phyloP scores from a whole-genome alignment of 2,888 invertebrate genomes.

The Leptinotarsa juncta region DNA sequence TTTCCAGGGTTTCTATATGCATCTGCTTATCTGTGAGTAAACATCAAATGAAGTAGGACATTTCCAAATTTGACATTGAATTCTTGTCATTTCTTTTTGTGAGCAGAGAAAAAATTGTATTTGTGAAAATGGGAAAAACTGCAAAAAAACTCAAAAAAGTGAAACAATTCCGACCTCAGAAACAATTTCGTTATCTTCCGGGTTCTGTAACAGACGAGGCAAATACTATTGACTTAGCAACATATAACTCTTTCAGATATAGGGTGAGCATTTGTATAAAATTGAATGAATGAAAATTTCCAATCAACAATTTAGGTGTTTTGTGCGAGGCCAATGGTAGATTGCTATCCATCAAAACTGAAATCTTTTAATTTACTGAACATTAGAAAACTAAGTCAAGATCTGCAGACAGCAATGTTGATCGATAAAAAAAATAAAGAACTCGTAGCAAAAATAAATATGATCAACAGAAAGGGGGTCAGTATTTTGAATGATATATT shows the following conservation, averaged over 20 bases:
- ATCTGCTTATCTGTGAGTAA: no score
- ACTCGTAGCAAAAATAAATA: slow-evolving; percentile 71
- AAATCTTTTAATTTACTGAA: slow-evolving; percentile 70
- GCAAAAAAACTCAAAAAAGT: not conserved
- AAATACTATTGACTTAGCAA: slow-evolving; percentile 49
- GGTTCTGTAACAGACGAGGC: slow-evolving; percentile 50
- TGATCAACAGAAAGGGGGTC: slow-evolving; percentile 69
- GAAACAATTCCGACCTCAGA: slow-evolving; percentile 24
- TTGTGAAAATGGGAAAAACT: not conserved
- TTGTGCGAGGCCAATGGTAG: slow-evolving; percentile 60
- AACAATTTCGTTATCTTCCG: slow-evolving; percentile 44
- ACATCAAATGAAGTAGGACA: not conserved
- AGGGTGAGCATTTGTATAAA: slow-evolving; percentile 46
- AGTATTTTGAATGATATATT: not conserved
- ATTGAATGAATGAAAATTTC: no score
- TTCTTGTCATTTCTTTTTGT: not conserved
- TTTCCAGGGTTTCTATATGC: no score
- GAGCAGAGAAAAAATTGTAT: not conserved
- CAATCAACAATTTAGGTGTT: slow-evolving; percentile 50
- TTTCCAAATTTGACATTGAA: slow-evolving; percentile 4
- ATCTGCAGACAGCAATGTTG: slow-evolving; percentile 62
- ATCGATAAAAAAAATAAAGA: slow-evolving; percentile 71
- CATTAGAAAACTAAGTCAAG: slow-evolving; percentile 58
- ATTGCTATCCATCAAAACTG: slow-evolving; percentile 69
- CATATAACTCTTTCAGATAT: slow-evolving; percentile 54